Percentiles rank a stretch among this genome's conserved stretches.
These are phyloP conservation scores for Terebella lapidaria DNA, from an alignment of 2,888 invertebrate species.

Conservation along the genomic window DNA sequence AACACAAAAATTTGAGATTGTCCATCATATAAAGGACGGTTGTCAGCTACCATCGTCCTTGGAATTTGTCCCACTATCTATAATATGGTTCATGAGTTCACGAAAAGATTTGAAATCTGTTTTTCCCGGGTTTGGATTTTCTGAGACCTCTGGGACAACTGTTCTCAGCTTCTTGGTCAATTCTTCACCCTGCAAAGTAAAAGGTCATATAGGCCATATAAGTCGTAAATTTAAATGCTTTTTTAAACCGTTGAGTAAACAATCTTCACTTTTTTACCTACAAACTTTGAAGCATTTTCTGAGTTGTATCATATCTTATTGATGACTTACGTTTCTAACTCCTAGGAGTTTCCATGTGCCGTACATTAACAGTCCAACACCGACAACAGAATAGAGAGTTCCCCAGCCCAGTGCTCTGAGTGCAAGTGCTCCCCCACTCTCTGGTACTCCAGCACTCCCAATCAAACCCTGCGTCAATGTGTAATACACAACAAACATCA, in stretches of 20 bases:
- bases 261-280: too few relatives aligned
- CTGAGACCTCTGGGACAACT: constrained; percentile 70
- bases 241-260: too few relatives aligned
- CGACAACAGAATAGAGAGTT: constrained; percentile 78
- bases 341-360: constrained; percentile 84
- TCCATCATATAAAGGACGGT: too few relatives aligned
- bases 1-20: too few relatives aligned
- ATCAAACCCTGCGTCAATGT: constrained; percentile 58
- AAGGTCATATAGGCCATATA: not conserved
- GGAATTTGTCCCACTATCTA: constrained; percentile 37
- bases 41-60: too few relatives aligned
- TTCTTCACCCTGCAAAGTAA: constrained; percentile 65
- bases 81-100: constrained; percentile 75
- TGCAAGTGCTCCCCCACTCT: constrained; percentile 74
- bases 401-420: constrained; percentile 82
- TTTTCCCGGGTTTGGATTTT: constrained; percentile 73
- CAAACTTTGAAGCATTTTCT: not conserved
- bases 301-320: too few relatives aligned
- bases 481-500: constrained; percentile 6
- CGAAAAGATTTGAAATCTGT: constrained; percentile 81
- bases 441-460: constrained; percentile 60
- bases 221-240: not conserved
- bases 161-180: constrained; percentile 77
- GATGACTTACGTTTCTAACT: constrained; percentile 75
- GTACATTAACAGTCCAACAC: constrained; percentile 75